Conservation (phyloP, 2,888 invertebrate species). For the Herminia tarsipennalis region DNA sequence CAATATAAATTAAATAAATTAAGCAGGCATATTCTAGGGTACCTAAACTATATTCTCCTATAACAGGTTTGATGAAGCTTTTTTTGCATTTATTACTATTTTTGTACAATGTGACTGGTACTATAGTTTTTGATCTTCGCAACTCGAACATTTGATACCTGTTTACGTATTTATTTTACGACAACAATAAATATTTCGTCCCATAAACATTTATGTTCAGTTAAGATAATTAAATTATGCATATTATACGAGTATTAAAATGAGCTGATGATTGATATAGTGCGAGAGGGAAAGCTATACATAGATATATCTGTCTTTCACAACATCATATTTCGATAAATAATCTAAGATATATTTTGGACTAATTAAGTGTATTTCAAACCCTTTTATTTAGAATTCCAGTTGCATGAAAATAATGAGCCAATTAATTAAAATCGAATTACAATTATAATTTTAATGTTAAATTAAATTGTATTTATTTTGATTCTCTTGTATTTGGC, state of each 20-base stretch:
- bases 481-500: no score
- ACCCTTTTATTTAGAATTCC: no score
- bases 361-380: not conserved
- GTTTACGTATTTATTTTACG: constrained; percentile 8
- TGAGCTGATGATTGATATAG: constrained; percentile 22
- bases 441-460: no score
- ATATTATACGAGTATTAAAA: constrained; percentile 27
- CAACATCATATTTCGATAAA: not conserved
- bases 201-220: constrained; percentile 35
- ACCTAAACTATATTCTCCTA: no score
- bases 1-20: no score
- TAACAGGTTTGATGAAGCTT: no score
- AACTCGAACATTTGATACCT: constrained; percentile 2
- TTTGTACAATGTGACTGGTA: no score
- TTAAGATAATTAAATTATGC: constrained; percentile 38
- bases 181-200: constrained; percentile 42
- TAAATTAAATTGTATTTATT: no score
- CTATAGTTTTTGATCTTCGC: not conserved
- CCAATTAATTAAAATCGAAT: no score
- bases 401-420: no score
- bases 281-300: not conserved
- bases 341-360: not conserved
- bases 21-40: no score
- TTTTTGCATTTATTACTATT: no score
- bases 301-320: not conserved